A percentile compares a stretch with the other conserved stretches of the same genome.
Evolutionary conservation across 2,113 vertebrate species (phyloP).

Genomic region (Caracal caracal): DNA sequence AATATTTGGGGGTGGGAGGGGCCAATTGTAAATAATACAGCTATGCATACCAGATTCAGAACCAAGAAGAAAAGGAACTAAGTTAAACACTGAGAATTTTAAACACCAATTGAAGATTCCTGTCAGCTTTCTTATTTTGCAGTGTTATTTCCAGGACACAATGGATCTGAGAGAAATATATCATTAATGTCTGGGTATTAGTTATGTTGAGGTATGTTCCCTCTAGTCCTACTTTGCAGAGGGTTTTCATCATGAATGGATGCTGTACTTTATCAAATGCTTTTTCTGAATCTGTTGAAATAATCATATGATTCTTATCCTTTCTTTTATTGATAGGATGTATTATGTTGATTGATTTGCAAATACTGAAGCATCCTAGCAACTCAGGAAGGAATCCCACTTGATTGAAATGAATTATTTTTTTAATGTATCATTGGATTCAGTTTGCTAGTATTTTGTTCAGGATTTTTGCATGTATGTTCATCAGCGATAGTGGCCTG

Average conservation of each 20-base stretch:
- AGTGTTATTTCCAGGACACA: slow-evolving; percentile 12
- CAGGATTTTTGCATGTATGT: not conserved
- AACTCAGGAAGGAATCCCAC: not conserved
- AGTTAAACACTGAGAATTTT: not conserved
- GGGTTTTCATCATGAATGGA: not conserved
- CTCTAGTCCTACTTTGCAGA: not conserved
- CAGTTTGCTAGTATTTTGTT: not conserved
- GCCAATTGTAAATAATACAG: not conserved
- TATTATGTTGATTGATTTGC: not conserved
- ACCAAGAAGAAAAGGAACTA: not conserved
- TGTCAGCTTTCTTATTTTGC: not conserved
- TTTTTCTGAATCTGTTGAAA: not conserved
- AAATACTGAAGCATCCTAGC: not conserved
- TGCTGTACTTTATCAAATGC: not conserved
- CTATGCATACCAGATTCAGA: slow-evolving; percentile 3
- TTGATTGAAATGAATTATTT: not conserved
- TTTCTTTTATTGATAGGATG: not conserved
- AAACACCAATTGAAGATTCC: not conserved
- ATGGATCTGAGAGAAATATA: not conserved
- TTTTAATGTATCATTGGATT: not conserved
- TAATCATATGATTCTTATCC: not conserved
- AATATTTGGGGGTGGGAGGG: fast-evolving
- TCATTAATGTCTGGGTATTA: not conserved
- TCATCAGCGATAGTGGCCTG: not conserved
- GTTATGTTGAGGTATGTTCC: not conserved